A percentile compares a stretch with the other conserved stretches of the same genome.
Evolutionary conservation across 1,140 invertebrate species (phyloP).

Genomic region (Steinernema khuongi): DNA sequence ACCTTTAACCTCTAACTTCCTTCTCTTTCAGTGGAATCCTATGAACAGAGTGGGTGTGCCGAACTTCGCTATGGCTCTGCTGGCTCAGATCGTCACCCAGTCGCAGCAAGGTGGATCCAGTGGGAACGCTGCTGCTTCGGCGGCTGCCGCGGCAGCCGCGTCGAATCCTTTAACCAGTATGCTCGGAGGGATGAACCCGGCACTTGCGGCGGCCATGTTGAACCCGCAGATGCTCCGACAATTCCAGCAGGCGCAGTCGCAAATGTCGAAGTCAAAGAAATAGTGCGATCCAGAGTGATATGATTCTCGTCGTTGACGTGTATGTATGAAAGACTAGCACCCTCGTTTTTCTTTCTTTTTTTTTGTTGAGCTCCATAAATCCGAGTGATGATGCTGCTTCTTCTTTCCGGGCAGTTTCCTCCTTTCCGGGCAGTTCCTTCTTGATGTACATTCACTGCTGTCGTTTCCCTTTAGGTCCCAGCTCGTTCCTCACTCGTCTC

Average conservation of each 20-base stretch:
- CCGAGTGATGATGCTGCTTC: background rate
- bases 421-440: background rate
- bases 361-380: background rate
- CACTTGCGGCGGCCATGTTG: conserved; percentile 28
- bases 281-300: conserved; percentile 27
- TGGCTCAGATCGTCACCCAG: background rate
- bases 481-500: background rate
- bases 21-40: conserved; percentile 3
- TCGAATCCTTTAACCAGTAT: conserved; percentile 27
- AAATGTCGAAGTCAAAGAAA: conserved; percentile 11
- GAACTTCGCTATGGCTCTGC: conserved; percentile 13
- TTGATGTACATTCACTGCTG: conserved; percentile 4
- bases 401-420: background rate
- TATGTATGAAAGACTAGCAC: background rate
- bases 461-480: background rate
- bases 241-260: conserved; percentile 30
- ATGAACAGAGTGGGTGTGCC: background rate
- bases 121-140: background rate
- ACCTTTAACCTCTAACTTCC: no score
- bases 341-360: background rate
- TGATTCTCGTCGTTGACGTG: conserved; percentile 15
- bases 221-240: conserved; percentile 39
- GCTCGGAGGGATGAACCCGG: conserved; percentile 36
- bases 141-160: conserved; percentile 12
- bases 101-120: conserved; percentile 1